These are phyloP conservation scores for Epinephelus cyanopodus DNA, from an alignment of 2,113 vertebrate species.

Conservation along the genomic window DNA sequence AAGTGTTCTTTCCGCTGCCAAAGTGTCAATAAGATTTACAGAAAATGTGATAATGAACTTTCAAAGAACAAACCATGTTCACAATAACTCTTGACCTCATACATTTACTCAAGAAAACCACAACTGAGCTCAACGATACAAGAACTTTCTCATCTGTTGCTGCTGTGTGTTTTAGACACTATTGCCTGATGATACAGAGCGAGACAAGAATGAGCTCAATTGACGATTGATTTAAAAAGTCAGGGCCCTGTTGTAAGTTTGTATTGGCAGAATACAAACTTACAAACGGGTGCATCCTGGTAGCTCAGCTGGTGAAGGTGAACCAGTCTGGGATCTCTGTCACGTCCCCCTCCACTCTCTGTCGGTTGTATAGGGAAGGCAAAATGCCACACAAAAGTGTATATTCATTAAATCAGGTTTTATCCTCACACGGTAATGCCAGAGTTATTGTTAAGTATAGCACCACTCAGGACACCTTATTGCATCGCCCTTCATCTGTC, in stretches of 20 bases:
- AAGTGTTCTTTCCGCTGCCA: background rate
- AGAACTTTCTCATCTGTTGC: background rate
- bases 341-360: background rate
- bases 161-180: background rate
- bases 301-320: slow-evolving; percentile 2
- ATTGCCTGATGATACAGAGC: slow-evolving; percentile 37
- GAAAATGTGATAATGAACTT: background rate
- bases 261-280: slow-evolving; percentile 22
- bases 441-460: slow-evolving; percentile 63
- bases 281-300: background rate
- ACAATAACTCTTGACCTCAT: slow-evolving; percentile 27
- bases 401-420: background rate
- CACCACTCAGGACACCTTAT: slow-evolving; percentile 76
- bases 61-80: slow-evolving; percentile 23
- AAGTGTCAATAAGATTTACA: background rate
- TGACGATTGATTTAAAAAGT: slow-evolving; percentile 34
- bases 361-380: background rate
- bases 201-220: slow-evolving; percentile 5
- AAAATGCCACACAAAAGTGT: background rate
- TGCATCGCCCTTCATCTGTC: slow-evolving; percentile 51
- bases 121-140: slow-evolving; percentile 3
- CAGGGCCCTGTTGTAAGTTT: background rate
- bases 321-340: background rate
- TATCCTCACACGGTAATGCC: slow-evolving; percentile 32
- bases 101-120: slow-evolving; percentile 2